Conservation (phyloP, 1,140 invertebrate genomes). For the Papilio aristodemus region DNA sequence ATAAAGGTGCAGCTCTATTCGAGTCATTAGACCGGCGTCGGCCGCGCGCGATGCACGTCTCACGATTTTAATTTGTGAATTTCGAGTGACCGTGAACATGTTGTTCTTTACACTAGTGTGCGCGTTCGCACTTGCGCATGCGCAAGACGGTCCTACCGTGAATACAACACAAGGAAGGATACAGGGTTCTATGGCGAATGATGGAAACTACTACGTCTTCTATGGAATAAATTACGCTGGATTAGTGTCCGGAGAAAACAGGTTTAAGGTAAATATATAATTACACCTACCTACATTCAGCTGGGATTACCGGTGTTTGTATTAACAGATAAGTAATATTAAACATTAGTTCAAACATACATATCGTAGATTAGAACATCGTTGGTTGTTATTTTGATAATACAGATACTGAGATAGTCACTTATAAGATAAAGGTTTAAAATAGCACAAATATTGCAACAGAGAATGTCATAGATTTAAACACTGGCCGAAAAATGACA, state of each 20-base stretch:
- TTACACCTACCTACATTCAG: not conserved
- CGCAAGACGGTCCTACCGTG: slow-evolving; percentile 48
- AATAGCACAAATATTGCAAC: no score
- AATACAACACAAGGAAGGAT: slow-evolving; percentile 60
- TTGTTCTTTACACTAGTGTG: slow-evolving; percentile 46
- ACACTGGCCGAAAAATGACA: no score
- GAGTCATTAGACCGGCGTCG: slow-evolving; percentile 22
- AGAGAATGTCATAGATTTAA: no score
- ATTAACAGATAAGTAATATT: no score
- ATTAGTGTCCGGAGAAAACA: slow-evolving; percentile 46
- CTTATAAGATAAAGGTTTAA: no score
- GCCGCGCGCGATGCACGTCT: slow-evolving; percentile 19
- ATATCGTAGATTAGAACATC: not conserved
- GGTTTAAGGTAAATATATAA: slow-evolving; percentile 62
- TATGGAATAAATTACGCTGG: slow-evolving; percentile 65
- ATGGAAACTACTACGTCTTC: slow-evolving; percentile 57
- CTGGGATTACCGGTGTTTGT: no score
- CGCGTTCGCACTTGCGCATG: slow-evolving; percentile 43
- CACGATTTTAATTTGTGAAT: slow-evolving; percentile 32
- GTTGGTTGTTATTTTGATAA: not conserved
- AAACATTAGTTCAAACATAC: no score
- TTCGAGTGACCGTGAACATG: slow-evolving; percentile 36
- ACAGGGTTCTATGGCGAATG: slow-evolving; percentile 43
- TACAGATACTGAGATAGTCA: no score
- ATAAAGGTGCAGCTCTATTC: slow-evolving; percentile 5